Percentiles rank a stretch among this genome's conserved stretches.
These are phyloP conservation scores for Cichlasoma orientale DNA, from an alignment of 2,797 vertebrate genomes.

Conservation along the genomic window DNA sequence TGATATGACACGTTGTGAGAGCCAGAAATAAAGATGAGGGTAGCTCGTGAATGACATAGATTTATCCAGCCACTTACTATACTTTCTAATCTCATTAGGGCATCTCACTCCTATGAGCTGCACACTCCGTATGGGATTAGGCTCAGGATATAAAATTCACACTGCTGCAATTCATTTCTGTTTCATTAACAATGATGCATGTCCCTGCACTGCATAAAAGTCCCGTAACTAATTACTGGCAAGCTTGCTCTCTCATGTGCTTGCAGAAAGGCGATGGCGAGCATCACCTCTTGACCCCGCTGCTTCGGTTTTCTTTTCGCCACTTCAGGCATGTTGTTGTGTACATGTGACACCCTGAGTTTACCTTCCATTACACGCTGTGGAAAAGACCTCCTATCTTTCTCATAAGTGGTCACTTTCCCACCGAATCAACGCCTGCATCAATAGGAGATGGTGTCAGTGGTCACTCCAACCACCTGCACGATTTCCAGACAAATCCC, in stretches of 20 bases:
- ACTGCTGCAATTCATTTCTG: conserved; percentile 16
- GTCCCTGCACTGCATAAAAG: conserved; percentile 18
- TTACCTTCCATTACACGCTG: not conserved
- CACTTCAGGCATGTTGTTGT: conserved; percentile 15
- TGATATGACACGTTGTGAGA: not conserved
- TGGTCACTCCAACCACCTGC: not conserved
- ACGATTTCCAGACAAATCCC: conserved; percentile 6
- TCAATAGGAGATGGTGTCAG: not conserved
- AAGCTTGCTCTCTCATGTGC: conserved; percentile 13
- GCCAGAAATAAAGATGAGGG: not conserved
- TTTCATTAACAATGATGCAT: conserved; percentile 15
- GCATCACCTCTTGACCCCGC: conserved; percentile 30
- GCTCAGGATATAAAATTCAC: conserved; percentile 37
- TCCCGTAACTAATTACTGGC: conserved; percentile 16
- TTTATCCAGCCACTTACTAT: conserved; percentile 20
- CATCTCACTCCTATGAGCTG: conserved; percentile 30
- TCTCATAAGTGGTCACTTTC: conserved; percentile 12
- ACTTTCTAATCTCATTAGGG: conserved; percentile 58
- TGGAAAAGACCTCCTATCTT: conserved; percentile 12
- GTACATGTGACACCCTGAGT: not conserved
- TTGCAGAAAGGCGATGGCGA: not conserved
- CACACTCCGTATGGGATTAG: conserved; percentile 50
- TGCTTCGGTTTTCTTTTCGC: conserved; percentile 5
- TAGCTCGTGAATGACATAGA: conserved; percentile 20
- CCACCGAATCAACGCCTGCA: conserved; percentile 2